Evolutionary conservation across 1,140 invertebrate genomes (phyloP), one percentile per base, ranked within the genome.

Genomic region (Micrasema minimum): DNA sequence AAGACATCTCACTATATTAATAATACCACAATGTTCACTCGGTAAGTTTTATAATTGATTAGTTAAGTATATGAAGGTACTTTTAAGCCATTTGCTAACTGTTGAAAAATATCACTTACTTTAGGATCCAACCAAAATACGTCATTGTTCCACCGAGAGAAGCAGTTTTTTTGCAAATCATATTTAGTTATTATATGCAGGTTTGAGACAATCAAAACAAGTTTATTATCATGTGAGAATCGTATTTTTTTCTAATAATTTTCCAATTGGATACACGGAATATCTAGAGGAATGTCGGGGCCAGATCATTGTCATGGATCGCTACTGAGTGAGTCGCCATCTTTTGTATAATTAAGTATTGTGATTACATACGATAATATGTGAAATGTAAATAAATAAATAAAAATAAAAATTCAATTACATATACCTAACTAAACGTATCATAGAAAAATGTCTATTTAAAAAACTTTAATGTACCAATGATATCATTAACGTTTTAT

Each of bases 1-100:
- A 5, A 45, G 18, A 45, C n/a, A 16, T 14, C n/a, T 45, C 18
- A 4, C 43, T 23, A 3, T 1, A 51, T 51, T n/a, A n/a, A n/a
- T 22, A 22, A 12, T 9, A 23, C 20, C 31, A 57, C 53, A 57
- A 57, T 57, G 53, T 57, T 57, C 20, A 57, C 53, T 37, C 53
- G 53, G 53, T 57, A 57, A 57, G 53, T 57, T 57, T 22, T 11
- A n/a, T 22, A 11, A 18, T 18, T 46, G 7, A 18, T n/a, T 50
- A 18, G 2, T 18, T 50, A 18, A 18, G 20, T 23, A 51, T 51
- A 51, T 11, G 23, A 9, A 10, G 20, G 20, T 11, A 20, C 1
- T 51, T 11, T 2, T 10, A 18, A 5, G 22, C 1, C 18, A 20
- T 1, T 50, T 10, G n/a, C n/a, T 16, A 48, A 16, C n/a, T 48